These are phyloP conservation scores for Malurus elegans DNA, from an alignment of 2,113 vertebrate species.

Conservation along the genomic window DNA sequence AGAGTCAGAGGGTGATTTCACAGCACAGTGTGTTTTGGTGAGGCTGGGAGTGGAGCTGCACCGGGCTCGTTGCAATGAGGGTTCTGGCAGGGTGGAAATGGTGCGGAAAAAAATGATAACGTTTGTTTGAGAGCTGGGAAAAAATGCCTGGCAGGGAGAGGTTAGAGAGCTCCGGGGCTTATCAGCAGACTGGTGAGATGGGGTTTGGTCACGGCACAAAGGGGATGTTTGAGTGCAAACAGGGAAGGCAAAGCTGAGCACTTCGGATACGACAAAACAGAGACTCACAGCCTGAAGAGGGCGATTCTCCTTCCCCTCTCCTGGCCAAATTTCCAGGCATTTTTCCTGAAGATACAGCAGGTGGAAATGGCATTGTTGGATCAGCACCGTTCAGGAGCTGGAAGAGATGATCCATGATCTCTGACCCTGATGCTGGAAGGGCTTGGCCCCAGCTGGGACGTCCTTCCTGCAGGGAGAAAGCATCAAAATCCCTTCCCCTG, in stretches of 20 bases:
- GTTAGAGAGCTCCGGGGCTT: neutral
- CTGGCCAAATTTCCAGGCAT: neutral
- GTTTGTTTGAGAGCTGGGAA: neutral
- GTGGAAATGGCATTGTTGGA: neutral
- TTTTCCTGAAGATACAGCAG: neutral
- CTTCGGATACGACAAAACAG: fast-evolving
- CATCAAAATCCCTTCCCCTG: neutral
- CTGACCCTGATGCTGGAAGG: neutral
- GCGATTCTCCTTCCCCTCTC: neutral
- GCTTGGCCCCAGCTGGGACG: neutral
- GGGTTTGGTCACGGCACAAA: neutral
- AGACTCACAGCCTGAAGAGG: neutral
- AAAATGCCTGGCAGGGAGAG: neutral
- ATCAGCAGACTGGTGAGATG: neutral
- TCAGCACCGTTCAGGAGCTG: fast-evolving
- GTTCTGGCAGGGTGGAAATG: neutral
- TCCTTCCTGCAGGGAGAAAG: neutral
- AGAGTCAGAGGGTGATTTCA: neutral
- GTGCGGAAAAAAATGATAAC: neutral
- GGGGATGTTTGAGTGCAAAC: neutral
- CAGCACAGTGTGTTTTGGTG: neutral
- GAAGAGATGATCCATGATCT: neutral
- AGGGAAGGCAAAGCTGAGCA: fast-evolving
- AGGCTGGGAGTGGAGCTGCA: neutral
- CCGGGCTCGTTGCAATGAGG: fast-evolving